Evolutionary conservation across 1,140 invertebrate genomes (phyloP), one percentile per base, ranked within the genome.

Genomic region (Heliconius melpomene): DNA sequence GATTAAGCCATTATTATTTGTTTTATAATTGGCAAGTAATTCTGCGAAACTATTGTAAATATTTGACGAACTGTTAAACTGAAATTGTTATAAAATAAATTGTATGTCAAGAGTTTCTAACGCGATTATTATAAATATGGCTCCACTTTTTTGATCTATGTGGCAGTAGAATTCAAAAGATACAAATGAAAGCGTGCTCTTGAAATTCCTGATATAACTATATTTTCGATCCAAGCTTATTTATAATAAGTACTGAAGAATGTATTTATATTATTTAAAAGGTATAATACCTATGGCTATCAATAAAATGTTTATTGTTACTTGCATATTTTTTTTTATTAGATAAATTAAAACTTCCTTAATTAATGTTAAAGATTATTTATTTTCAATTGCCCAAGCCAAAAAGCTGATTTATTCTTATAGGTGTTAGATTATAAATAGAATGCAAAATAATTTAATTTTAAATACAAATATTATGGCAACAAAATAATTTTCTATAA

Each of bases 251-350:
- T 66, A 88, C 86, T 87, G 85, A 66, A 89, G 86, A 91, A 87
- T 88, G 86, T 91, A 91, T 92, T 88, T 90, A 91, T 92, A 89
- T 92, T 91, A 89, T 86, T 84, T 89, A 91, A 86, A 82, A 84
- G 90, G 85, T 91, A 88, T 88, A 86, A 88, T 87, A 89, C 75
- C 80, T 89, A 87, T 83, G 81, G 85, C 77, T 91, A 87, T 87
- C 83, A 91, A 89, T 91, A 91, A 87, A 90, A 90, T 88, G 89
- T 91, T 92, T 91, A 92, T 89, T 93, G 91, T 93, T 93, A 86
- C 72, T 26, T 32, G 54, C 16, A n/a, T 74, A 9, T 54, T 83
- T 84, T 84, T 78, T 32, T 74, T 57, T 50, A 26, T 46, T n/a
- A 16, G 3, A 46, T 7, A 46, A 13, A 46, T 46, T 46, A 16